Percentiles rank a stretch among this genome's conserved stretches.
phyloP scores from a whole-genome alignment of 2,113 vertebrate species.

The Gasterosteus nipponicus region DNA sequence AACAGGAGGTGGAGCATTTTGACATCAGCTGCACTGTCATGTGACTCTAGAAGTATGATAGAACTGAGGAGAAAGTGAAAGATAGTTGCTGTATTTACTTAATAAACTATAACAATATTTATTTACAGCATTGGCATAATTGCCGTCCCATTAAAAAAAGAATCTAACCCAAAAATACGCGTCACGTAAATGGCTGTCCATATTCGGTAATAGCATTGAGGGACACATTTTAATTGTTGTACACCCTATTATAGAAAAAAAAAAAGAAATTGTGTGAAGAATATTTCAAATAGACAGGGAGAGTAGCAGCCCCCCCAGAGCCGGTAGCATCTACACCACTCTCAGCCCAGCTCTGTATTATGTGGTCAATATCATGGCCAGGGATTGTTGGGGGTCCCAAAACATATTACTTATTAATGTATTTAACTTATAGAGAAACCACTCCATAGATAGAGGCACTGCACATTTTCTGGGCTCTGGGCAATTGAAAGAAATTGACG shows the following conservation, averaged over 20 bases:
- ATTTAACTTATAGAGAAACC: conserved; percentile 73
- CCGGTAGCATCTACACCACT: conserved; percentile 17
- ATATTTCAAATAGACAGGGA: not conserved
- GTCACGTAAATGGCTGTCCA: not conserved
- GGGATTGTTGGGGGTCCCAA: conserved; percentile 61
- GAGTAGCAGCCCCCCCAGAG: not conserved
- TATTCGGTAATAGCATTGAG: not conserved
- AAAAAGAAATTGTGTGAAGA: not conserved
- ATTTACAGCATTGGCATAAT: conserved; percentile 13
- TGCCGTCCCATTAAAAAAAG: conserved; percentile 6
- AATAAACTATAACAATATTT: conserved; percentile 5
- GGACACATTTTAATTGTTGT: not conserved
- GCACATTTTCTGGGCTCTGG: conserved; percentile 50
- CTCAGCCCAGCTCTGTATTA: conserved; percentile 34
- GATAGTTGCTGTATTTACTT: not conserved
- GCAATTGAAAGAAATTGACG: conserved; percentile 79
- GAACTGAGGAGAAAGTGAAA: not conserved
- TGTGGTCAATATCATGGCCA: conserved; percentile 61
- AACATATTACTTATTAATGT: conserved; percentile 76
- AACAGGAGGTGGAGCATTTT: not conserved
- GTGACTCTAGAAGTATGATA: not conserved
- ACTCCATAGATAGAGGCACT: conserved; percentile 53
- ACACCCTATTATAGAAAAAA: not conserved
- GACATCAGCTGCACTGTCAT: not conserved
- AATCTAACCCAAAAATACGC: conserved; percentile 1